Base-by-base conservation (phyloP, 2,888 invertebrate genomes). In the Pristionchus exspectatus region DNA sequence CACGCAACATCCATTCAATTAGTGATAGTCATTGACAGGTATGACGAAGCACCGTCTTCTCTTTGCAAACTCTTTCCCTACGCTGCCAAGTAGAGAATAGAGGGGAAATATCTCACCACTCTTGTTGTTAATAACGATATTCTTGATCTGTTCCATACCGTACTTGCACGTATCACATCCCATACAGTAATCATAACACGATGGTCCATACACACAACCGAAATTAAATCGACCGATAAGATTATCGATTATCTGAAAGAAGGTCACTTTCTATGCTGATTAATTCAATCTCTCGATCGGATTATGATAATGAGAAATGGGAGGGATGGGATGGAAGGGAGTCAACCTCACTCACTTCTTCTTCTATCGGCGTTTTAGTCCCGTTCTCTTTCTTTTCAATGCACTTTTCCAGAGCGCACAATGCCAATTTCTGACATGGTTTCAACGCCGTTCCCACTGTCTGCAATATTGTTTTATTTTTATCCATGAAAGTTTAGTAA, bases 161-260 rank as follows among this genome's bases (percentile, higher is more conserved):
- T 88, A 88, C 33, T 74, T 63, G 56, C 87, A 88, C 30, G 87
- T 30, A 7, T 88, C 87, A 33, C 87, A 88, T 30, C 33, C 56
- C 50, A 88, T 56, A 56, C 87, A 88, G 38, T 54, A 54, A 44
- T 88, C 87, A 30, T 88, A 88, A 38, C 87, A 88, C 50, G 87
- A 88, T 9, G 87, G 87, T 33, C 87, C 87, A 38, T 88, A 88
- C 33, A 88, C 44, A 30, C 87, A 88, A 16, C 87, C 87, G n/a
- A 88, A 88, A 24, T 74, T 44, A 33, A 88, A 54, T 30, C 87
- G 87, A 74, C 56, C 74, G 30, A 88, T 74, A 9, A 88, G 50
- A 54, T 72, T 54, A 54, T 88, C 74, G 74, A 88, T 88, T 74
- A 88, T 33, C 87, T 88, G 74, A 0, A 85, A 59, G 30, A 33